Conservation (phyloP, 1,140 invertebrate genomes). For the Zophobas morio region DNA sequence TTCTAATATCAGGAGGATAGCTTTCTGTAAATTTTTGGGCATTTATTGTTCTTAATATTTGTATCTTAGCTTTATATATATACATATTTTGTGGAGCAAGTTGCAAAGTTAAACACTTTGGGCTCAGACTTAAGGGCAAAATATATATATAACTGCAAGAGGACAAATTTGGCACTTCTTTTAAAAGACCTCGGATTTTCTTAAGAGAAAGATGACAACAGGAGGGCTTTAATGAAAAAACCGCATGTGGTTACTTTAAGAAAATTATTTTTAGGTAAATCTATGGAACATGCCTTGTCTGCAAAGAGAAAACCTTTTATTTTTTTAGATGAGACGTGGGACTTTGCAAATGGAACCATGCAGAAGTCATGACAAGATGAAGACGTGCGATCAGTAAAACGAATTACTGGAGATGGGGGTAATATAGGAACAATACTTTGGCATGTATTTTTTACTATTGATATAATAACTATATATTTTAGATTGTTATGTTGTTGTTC, state of each 20-base stretch:
- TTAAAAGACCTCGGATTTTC: neutral
- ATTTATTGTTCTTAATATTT: no score
- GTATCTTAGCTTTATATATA: no score
- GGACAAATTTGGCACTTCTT: neutral
- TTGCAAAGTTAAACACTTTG: neutral
- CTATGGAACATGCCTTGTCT: neutral
- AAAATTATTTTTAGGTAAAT: neutral
- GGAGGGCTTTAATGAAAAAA: neutral
- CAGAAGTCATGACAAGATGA: conserved; percentile 1
- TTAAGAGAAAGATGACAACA: neutral
- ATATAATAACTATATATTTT: neutral
- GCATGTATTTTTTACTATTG: neutral
- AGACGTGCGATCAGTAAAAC: conserved; percentile 4
- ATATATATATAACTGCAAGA: neutral
- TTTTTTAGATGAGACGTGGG: conserved; percentile 38
- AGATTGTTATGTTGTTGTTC: neutral
- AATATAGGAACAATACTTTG: neutral
- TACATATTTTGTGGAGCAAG: neutral
- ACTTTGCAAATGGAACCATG: conserved; percentile 18
- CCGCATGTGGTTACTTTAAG: neutral
- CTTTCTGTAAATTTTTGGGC: no score
- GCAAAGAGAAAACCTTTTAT: neutral
- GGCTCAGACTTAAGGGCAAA: neutral
- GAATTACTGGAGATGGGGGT: conserved; percentile 13
- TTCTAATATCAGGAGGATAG: no score